These are phyloP conservation scores for Pheosia tremula DNA, from an alignment of 2,888 invertebrate genomes.

Conservation along the genomic window DNA sequence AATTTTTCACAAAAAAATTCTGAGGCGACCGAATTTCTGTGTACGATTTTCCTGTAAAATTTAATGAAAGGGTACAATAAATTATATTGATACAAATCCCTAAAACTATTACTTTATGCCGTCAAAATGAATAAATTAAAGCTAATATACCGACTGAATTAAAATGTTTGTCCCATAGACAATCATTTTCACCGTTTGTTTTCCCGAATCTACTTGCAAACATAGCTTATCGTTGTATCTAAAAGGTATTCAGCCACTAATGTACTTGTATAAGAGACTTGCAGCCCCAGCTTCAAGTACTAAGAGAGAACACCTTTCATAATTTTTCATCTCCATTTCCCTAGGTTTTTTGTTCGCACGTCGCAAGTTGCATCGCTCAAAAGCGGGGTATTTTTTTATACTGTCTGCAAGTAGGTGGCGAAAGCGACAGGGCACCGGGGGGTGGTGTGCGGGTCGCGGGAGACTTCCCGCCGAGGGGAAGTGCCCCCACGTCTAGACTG, in stretches of 20 bases:
- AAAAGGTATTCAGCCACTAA: neutral
- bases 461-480: conserved; percentile 62
- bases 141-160: no score
- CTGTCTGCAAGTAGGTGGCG: conserved; percentile 77
- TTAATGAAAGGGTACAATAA: no score
- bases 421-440: conserved; percentile 69
- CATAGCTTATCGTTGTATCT: no score
- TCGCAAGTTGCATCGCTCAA: conserved; percentile 69
- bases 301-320: conserved; percentile 54
- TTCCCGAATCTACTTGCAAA: no score
- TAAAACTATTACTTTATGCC: no score
- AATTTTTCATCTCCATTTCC: conserved; percentile 62
- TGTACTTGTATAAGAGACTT: conserved; percentile 16
- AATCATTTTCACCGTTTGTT: no score
- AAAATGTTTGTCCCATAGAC: no score
- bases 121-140: no score
- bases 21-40: no score
- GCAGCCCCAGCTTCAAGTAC: conserved; percentile 33
- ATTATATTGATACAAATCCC: no score
- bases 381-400: conserved; percentile 76
- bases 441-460: conserved; percentile 41
- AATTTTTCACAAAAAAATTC: no score
- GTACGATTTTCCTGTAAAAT: no score
- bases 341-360: conserved; percentile 61
- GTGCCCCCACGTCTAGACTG: conserved; percentile 85